Base-by-base conservation (phyloP, 2,113 vertebrate genomes). In the Bagarius yarrelli region DNA sequence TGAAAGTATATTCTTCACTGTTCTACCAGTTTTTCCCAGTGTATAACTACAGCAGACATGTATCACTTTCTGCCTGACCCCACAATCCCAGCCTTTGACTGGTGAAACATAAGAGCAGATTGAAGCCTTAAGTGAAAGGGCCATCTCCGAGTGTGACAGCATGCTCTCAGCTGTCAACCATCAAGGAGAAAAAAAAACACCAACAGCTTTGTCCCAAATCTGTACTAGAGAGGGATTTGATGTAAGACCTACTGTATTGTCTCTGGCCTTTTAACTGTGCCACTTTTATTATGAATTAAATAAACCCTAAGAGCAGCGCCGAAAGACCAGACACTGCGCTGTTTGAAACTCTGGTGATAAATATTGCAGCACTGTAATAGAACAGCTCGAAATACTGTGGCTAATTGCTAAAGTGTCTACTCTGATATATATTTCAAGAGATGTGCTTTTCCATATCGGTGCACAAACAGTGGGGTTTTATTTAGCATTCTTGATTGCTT, bases 251-350 rank as follows among this genome's bases (percentile, higher is more conserved):
- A 66, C 52, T 63, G 47, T 75, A 71, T 82, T 70, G 36, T 81
- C 74, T 83, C 25, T 18, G 55, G 76, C 71, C 52, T 84, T 64
- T 85, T 66, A 79, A 52, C 69, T 75, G 76, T 81, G 64, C 86
- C 83, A 84, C 83, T 81, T 86, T 83, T 56, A 81, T 81, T 72
- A 79, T 76, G 78, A 87, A 85, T 85, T 83, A 76, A 81, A 81
- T 60, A 85, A 82, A 44, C 47, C 69, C 52, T 80, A 63, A 82
- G 76, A 82, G 80, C 53, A 67, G 12, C 50, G 82, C 80, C 47
- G 74, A 40, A 69, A 83, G 83, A 74, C 70, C 63, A 71, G 44
- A 56, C 74, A 44, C 55, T 56, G 59, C 80, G 53, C 50, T 69
- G 59, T 82, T 63, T 57, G 74, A 82, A 84, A 79, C 64, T 55